Conservation (phyloP, 1,140 invertebrate genomes). For the Lepidurus packardi region DNA sequence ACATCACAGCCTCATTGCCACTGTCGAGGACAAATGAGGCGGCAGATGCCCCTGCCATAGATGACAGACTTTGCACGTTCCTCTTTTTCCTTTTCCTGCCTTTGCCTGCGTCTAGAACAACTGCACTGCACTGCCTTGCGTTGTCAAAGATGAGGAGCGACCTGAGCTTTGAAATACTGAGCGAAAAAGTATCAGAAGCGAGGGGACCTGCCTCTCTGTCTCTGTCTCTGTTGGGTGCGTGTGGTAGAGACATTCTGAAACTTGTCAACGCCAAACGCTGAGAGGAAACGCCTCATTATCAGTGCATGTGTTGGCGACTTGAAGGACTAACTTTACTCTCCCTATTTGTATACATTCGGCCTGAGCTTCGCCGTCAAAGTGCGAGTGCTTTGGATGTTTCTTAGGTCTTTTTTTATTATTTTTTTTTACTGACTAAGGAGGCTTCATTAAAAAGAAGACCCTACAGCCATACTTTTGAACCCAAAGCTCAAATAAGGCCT, state of each 20-base stretch:
- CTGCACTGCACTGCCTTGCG: not conserved
- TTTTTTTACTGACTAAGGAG: too few relatives aligned
- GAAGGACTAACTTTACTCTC: slow-evolving; percentile 5
- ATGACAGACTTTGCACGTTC: slow-evolving; percentile 14
- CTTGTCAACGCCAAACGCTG: slow-evolving; percentile 12
- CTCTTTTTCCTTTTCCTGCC: not conserved
- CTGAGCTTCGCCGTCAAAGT: slow-evolving; percentile 1
- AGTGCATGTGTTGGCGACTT: slow-evolving; percentile 12
- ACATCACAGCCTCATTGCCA: slow-evolving; percentile 21
- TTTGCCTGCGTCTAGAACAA: not conserved
- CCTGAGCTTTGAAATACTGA: not conserved
- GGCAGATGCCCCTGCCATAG: slow-evolving; percentile 14
- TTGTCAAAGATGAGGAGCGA: slow-evolving; percentile 4
- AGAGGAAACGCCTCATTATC: slow-evolving; percentile 21
- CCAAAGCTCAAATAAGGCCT: too few relatives aligned
- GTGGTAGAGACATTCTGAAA: not conserved
- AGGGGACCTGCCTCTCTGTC: not conserved
- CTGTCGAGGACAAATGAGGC: slow-evolving; percentile 20
- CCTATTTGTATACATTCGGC: slow-evolving; percentile 14
- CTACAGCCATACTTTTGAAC: too few relatives aligned
- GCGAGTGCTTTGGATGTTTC: not conserved
- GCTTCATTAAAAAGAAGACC: too few relatives aligned
- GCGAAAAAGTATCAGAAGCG: not conserved
- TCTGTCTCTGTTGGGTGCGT: not conserved
- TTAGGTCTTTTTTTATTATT: not conserved